Evolutionary conservation across 2,888 invertebrate genomes (phyloP), one percentile per base, ranked within the genome.

Genomic region (Thereva nobilitata): DNA sequence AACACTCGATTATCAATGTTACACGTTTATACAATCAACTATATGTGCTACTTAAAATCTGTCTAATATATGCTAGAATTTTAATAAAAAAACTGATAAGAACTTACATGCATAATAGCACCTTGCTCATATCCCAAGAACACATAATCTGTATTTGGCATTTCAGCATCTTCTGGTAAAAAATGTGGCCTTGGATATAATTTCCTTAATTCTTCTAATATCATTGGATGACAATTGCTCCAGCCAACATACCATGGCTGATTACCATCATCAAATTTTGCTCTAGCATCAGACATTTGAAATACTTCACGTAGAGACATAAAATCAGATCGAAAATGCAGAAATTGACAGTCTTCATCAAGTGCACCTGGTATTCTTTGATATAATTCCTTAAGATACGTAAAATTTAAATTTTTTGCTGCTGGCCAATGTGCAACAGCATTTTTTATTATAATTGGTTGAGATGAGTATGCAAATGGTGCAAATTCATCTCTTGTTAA

Each of bases 81-180:
- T 1, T 23, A 23, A 23, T 23, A 1, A 23, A 23, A 23, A 52
- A 71, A 83, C n/a, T n/a, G n/a, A n/a, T n/a, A n/a, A n/a, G n/a
- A n/a, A n/a, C 85, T 85, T 84, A 93, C 92, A 84, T 95, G 95
- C 90, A 95, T 91, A 67, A 90, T 89, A 67, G 95, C 94, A 67
- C 95, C 95, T 75, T 89, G 89, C 74, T 94, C 92, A 75, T 91
- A 93, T 50, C 95, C 95, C 85, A 95, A 89, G 79, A 96, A 93
- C 72, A 95, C 89, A 83, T 94, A 95, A 82, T 95, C 95, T 55
- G 92, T 89, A 45, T 89, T 88, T 59, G 94, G 91, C 75, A 90
- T 88, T 80, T 95, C 95, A n/a, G 93, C 91, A 81, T 93, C 92
- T 67, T 87, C 85, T 2, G 95, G 95, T 71, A 96, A 83, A 81